Base-by-base conservation (phyloP, 2,797 vertebrate species). In the Caiman crocodilus region DNA sequence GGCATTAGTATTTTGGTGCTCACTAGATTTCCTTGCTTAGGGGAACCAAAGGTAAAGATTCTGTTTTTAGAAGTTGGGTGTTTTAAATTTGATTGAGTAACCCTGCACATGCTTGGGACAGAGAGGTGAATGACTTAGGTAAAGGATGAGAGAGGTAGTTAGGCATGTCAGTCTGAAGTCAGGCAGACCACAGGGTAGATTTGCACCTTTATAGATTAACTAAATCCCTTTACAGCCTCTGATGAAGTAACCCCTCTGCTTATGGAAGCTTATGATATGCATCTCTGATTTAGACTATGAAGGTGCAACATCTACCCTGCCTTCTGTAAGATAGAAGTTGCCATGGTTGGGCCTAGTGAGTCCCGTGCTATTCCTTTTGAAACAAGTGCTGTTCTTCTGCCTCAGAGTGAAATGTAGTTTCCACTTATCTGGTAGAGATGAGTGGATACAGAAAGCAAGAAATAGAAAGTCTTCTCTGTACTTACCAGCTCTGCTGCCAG, bases 331-430 rank as follows among this genome's bases (percentile, higher is more conserved):
- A 50, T 50, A 50, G 11, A 50, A 50, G 42, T 50, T 50, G 42
- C 42, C 42, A 50, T 50, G 42, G 42, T 50, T 50, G 63, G 16
- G 20, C 13, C 30, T 35, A 12, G 10, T 69, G 82, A 94, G 94
- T 82, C 84, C 74, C 94, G 96, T 96, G 95, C 89, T 95, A 89
- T 82, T 95, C 92, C 81, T 87, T 80, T 82, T 84, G 86, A 88
- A 89, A 76, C 0, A 16, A 92, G 92, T 84, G 93, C 95, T 92
- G 61, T 92, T 90, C 83, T 91, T 60, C 69, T 85, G 75, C 95
- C 88, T 90, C 89, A 87, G 88, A 93, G 85, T 71, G 80, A 87
- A 86, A 90, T 78, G 18, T 35, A 35, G 32, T 20, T 69, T 23
- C 65, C 20, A 35, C 30, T 6, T 21, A 32, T 71, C 35, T 71